Evolutionary conservation across 2,797 vertebrate genomes (phyloP).

Genomic region (Alca torda): DNA sequence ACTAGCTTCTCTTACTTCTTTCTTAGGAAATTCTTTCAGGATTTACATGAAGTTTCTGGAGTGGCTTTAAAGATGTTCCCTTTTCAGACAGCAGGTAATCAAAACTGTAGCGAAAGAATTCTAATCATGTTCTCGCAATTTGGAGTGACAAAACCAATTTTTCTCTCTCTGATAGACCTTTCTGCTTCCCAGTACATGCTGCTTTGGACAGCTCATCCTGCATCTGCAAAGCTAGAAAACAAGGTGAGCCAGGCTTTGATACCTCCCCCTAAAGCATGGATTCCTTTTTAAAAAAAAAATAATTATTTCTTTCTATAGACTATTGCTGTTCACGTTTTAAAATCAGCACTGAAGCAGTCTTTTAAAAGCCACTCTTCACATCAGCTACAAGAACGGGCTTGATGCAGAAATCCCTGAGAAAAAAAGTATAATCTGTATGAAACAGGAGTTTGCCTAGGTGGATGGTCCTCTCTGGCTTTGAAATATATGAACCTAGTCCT

Average conservation of each 20-base stretch:
- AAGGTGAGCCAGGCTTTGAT: background rate
- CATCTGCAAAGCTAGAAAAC: background rate
- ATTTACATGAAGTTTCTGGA: constrained; percentile 43
- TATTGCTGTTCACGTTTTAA: background rate
- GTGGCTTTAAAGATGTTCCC: constrained; percentile 14
- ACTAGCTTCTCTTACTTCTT: constrained; percentile 2
- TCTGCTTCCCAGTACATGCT: background rate
- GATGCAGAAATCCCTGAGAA: background rate
- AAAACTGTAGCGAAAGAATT: background rate
- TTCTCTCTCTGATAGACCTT: background rate
- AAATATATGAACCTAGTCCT: background rate
- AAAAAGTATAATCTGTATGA: background rate
- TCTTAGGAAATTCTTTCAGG: constrained; percentile 26
- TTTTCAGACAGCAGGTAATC: constrained; percentile 6
- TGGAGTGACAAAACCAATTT: background rate
- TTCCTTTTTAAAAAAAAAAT: background rate
- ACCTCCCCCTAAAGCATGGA: background rate
- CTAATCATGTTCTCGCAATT: background rate
- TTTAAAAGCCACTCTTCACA: background rate
- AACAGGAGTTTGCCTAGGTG: background rate
- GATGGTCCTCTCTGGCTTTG: background rate
- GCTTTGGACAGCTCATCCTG: background rate
- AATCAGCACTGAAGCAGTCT: background rate
- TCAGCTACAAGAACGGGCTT: background rate
- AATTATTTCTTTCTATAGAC: background rate